These are phyloP conservation scores for Drosophila ficusphila DNA, from an alignment of 1,140 invertebrate species.

Conservation along the genomic window DNA sequence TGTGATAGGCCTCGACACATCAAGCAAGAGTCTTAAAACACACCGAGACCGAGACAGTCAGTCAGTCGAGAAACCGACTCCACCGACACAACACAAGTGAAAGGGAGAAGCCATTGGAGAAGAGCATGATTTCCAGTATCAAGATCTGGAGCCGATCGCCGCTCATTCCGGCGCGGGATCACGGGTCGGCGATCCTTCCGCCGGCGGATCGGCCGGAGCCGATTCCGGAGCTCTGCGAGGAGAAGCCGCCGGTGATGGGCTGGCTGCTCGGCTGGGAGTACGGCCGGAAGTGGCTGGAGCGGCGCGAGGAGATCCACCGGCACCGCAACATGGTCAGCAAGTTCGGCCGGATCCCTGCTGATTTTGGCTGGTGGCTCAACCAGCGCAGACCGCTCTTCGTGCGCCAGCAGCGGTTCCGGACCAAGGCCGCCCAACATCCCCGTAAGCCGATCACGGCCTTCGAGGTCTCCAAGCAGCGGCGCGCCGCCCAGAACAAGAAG, in stretches of 20 bases:
- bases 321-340: constrained; percentile 5
- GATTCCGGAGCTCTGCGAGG: constrained; percentile 15
- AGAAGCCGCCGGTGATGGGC: constrained; percentile 6
- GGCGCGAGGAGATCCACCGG: constrained; percentile 13
- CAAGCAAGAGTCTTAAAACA: background rate
- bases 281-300: constrained; percentile 32
- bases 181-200: constrained; percentile 18
- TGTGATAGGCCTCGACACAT: background rate
- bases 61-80: background rate
- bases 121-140: background rate
- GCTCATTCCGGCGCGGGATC: background rate
- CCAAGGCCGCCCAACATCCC: background rate
- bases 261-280: constrained; percentile 41
- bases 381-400: constrained; percentile 26
- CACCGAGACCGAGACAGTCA: background rate
- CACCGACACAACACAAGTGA: background rate
- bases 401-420: constrained; percentile 28
- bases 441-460: constrained; percentile 27
- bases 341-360: constrained; percentile 11
- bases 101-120: background rate
- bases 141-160: constrained; percentile 14
- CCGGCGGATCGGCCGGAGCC: constrained; percentile 1
- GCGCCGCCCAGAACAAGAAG: background rate
- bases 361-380: constrained; percentile 40
- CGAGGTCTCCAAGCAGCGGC: constrained; percentile 6